phyloP scores from a whole-genome alignment of 2,888 invertebrate genomes.

The Isotomurus palustris region DNA sequence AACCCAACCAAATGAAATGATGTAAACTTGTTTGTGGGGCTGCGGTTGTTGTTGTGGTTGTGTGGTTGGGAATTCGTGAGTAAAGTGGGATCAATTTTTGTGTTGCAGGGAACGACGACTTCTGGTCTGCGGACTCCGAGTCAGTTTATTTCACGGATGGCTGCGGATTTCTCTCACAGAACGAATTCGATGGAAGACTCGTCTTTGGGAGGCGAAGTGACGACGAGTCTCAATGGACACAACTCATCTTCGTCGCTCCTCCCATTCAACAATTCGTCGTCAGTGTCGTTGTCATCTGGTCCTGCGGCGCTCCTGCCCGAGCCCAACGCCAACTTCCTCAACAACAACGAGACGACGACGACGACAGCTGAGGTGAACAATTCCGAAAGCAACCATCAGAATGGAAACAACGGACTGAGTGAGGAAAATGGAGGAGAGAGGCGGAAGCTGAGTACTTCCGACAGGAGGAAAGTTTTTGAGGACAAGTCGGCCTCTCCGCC shows the following conservation, averaged over 20 bases:
- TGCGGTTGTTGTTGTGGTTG: too few relatives aligned
- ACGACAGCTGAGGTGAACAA: conserved; percentile 22
- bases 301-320: too few relatives aligned
- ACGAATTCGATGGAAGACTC: conserved; percentile 34
- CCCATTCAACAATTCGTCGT: background rate
- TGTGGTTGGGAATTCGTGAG: too few relatives aligned
- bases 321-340: conserved; percentile 8
- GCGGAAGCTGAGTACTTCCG: conserved; percentile 59
- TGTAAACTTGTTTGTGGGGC: too few relatives aligned
- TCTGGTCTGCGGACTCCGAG: conserved; percentile 43
- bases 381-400: conserved; percentile 12
- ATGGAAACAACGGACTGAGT: conserved; percentile 9
- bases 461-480: conserved; percentile 71
- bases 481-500: conserved; percentile 61
- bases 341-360: conserved; percentile 17
- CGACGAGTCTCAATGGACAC: too few relatives aligned
- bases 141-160: conserved; percentile 42
- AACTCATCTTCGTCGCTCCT: conserved; percentile 10
- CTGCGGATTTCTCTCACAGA: conserved; percentile 35
- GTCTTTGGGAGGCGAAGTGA: too few relatives aligned
- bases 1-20: too few relatives aligned
- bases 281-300: background rate
- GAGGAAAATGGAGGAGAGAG: background rate
- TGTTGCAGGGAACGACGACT: conserved; percentile 26
- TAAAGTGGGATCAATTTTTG: too few relatives aligned